A percentile compares a stretch with the other conserved stretches of the same genome.
phyloP scores from a whole-genome alignment of 2,113 vertebrate genomes.

The Xiphophorus maculatus region DNA sequence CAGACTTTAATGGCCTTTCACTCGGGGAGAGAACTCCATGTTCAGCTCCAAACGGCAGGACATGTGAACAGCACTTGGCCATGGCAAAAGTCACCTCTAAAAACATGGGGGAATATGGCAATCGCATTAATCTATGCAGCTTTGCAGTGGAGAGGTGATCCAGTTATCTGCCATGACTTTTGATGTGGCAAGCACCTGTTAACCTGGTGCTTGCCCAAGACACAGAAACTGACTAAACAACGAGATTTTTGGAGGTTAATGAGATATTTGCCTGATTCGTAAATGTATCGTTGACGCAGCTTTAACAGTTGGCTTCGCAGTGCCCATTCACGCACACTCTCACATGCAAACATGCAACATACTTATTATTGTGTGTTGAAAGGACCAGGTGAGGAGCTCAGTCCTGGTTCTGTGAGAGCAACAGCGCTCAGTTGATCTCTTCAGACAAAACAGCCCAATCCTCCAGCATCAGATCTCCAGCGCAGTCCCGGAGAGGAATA shows the following conservation, averaged over 20 bases:
- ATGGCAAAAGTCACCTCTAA: conserved; percentile 27
- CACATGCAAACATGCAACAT: conserved; percentile 52
- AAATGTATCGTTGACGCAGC: conserved; percentile 6
- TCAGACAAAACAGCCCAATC: conserved; percentile 50
- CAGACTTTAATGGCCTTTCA: conserved; percentile 67
- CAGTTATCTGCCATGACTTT: conserved; percentile 23
- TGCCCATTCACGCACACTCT: conserved; percentile 9
- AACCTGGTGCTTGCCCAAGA: conserved; percentile 10
- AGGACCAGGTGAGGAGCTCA: conserved; percentile 59
- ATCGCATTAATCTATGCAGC: conserved; percentile 4
- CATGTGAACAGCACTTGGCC: conserved; percentile 41
- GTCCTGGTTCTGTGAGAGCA: conserved; percentile 56
- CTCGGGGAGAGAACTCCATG: conserved; percentile 54
- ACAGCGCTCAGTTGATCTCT: conserved; percentile 60
- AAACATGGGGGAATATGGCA: conserved; percentile 23
- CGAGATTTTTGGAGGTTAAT: not conserved
- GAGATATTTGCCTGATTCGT: conserved; percentile 20
- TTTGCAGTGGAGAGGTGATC: conserved; percentile 23
- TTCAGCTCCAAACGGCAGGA: conserved; percentile 23
- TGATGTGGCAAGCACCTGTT: conserved; percentile 63
- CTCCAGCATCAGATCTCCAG: conserved; percentile 62
- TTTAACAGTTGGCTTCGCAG: not conserved
- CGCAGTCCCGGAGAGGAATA: conserved; percentile 29
- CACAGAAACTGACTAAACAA: not conserved
- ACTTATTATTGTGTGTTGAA: conserved; percentile 69